phyloP scores from a whole-genome alignment of 2,113 vertebrate species.

The Oceanodroma tethys region DNA sequence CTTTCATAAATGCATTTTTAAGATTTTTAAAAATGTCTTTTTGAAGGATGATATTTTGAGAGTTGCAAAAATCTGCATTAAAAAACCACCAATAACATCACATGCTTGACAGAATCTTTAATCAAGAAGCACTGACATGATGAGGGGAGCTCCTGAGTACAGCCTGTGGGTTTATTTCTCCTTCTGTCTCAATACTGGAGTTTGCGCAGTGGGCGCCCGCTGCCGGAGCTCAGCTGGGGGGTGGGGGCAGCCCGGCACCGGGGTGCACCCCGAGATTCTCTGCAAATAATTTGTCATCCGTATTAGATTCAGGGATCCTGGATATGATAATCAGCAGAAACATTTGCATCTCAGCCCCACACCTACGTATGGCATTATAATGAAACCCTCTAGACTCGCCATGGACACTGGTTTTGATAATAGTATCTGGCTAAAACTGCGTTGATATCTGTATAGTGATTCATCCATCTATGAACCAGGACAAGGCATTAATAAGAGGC shows the following conservation, averaged over 20 bases:
- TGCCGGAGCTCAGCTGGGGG: not conserved
- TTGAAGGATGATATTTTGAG: not conserved
- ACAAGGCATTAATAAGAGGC: slow-evolving; percentile 82
- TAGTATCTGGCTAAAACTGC: slow-evolving; percentile 53
- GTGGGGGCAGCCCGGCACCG: not conserved
- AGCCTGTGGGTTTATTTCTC: not conserved
- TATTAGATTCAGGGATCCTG: not conserved
- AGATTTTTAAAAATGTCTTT: not conserved
- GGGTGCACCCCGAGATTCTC: not conserved
- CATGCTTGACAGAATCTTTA: not conserved
- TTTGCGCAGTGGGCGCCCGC: not conserved
- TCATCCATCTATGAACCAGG: slow-evolving; percentile 83
- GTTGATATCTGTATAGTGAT: slow-evolving; percentile 50
- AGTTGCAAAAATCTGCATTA: not conserved
- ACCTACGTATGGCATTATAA: not conserved
- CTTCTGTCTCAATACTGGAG: not conserved
- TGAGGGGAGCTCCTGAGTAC: not conserved
- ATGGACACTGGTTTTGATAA: slow-evolving; percentile 74
- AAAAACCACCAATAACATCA: accelerated
- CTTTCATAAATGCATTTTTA: not conserved
- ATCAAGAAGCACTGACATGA: accelerated
- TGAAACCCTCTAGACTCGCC: slow-evolving; percentile 66
- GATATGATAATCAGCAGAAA: not conserved
- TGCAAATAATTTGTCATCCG: not conserved
- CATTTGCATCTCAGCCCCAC: not conserved